Conservation (phyloP, 2,797 vertebrate genomes). For the Hyperoplus immaculatus region DNA sequence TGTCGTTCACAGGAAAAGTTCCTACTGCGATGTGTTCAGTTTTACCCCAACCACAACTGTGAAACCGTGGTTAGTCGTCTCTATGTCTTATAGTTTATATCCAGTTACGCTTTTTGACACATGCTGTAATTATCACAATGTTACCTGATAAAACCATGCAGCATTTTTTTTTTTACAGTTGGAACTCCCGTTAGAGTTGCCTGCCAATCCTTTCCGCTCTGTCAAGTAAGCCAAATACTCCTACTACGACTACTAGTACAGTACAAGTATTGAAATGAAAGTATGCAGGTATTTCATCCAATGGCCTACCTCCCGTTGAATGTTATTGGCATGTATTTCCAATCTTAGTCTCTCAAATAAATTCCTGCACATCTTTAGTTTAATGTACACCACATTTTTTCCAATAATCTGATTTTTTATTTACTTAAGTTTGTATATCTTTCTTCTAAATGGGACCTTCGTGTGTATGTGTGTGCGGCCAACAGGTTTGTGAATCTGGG, state of each 20-base stretch:
- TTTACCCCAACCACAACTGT: conserved; percentile 87
- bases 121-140: neutral
- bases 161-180: conserved; percentile 81
- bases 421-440: neutral
- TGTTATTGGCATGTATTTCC: conserved; percentile 5
- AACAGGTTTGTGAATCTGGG: conserved; percentile 92
- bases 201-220: conserved; percentile 68
- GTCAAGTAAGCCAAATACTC: conserved; percentile 77
- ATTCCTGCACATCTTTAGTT: neutral
- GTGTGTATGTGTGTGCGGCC: conserved; percentile 3
- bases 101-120: neutral
- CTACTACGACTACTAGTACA: neutral
- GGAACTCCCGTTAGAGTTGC: conserved; percentile 86
- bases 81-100: neutral
- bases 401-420: neutral
- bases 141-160: neutral
- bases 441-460: neutral
- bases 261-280: conserved; percentile 1
- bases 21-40: conserved; percentile 92
- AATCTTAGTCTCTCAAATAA: neutral
- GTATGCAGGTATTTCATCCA: neutral
- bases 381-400: neutral
- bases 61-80: conserved; percentile 87
- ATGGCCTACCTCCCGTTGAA: neutral
- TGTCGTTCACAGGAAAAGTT: conserved; percentile 81